These are phyloP conservation scores for Pseudomugil tenellus DNA, from an alignment of 2,797 vertebrate species.

Conservation along the genomic window DNA sequence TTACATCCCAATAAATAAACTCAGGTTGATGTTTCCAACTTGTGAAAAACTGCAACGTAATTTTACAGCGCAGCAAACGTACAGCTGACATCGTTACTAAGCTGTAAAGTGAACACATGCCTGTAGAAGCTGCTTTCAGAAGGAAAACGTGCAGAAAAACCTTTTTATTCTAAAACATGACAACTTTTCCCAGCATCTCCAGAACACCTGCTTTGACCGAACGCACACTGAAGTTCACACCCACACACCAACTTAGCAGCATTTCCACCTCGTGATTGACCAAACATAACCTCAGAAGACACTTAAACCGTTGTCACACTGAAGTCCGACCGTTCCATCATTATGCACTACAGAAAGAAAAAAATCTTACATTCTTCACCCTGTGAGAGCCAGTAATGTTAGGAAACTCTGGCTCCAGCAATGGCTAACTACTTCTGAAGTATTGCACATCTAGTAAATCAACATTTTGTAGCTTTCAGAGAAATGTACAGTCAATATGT, in stretches of 20 bases:
- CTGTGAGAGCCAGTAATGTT: slow-evolving; percentile 60
- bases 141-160: neutral
- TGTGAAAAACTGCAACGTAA: neutral
- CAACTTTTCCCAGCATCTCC: neutral
- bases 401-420: slow-evolving; percentile 58
- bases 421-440: slow-evolving; percentile 74
- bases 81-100: neutral
- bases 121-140: neutral
- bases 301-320: slow-evolving; percentile 67
- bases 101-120: neutral
- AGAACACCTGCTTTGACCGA: neutral
- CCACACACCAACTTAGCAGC: slow-evolving; percentile 6
- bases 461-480: slow-evolving; percentile 74
- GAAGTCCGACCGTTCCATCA: slow-evolving; percentile 40
- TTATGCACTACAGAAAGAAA: slow-evolving; percentile 48
- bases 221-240: neutral
- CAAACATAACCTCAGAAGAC: slow-evolving; percentile 37
- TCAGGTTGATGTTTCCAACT: neutral
- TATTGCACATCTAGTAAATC: slow-evolving; percentile 86
- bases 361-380: slow-evolving; percentile 63
- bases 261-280: slow-evolving; percentile 1
- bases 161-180: neutral
- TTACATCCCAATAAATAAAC: neutral
- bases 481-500: slow-evolving; percentile 82
- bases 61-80: neutral